Evolutionary conservation across 2,888 invertebrate genomes (phyloP), one percentile per base, ranked within the genome.

Genomic region (Rotaria magnacalcarata): DNA sequence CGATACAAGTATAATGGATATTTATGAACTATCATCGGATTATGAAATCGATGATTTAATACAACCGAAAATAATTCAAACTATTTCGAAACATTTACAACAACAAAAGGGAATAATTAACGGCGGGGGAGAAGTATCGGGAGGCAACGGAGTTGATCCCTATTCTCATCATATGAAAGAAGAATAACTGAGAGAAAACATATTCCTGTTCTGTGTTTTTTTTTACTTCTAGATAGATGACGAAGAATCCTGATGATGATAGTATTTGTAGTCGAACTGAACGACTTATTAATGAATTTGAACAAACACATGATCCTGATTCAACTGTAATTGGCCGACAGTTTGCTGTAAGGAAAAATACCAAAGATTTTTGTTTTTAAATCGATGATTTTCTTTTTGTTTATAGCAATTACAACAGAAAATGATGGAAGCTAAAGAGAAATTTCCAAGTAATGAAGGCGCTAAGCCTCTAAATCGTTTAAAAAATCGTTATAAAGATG

Each of bases 1-100:
- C 89, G 96, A 97, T 90, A 96, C 96, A 0, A 96, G 95, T 89
- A 95, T 97, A 84, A 93, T 94, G 88, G 95, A 95, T 90, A 96
- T 96, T 0, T 97, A 94, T 90, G 96, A 96, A 88, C 95, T 95
- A 89, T 96, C 97, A 11, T 91, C 93, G 74, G 95, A 95, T 90
- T 96, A 96, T 90, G 90, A 92, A 87, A 94, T 95, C 16, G 47
- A 80, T 80, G 47, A 80, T n/a, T 47, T 47, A 80, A 80, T 80
- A 41, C 47, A 80, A 80, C 80, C 80, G 11, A 80, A 80, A 80
- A 10, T 80, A 2, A 80, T 80, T 0, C 47, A 80, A 24, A 43
- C n/a, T 0, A n/a, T 80, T 47, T 21, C 80, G 11, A 80, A 80
- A 47, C 47, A 67, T 16, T 67, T 67, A 34, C 67, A 34, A 67